Percentiles rank a stretch among this genome's conserved stretches.
Evolutionary conservation across 2,888 invertebrate genomes (phyloP).

Genomic region (Trissoscelio sp.): DNA sequence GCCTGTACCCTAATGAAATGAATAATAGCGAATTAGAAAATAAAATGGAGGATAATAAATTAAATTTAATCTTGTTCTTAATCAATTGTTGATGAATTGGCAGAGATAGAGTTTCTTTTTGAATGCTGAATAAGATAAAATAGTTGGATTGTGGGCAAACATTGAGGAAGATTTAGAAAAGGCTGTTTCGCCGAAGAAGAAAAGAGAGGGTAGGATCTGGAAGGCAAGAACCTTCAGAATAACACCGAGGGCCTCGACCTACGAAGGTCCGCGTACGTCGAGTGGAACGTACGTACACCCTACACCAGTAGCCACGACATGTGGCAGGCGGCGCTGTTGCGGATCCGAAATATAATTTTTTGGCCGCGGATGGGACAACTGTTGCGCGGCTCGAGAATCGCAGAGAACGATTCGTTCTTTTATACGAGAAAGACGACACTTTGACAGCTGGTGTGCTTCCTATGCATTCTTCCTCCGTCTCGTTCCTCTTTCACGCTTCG

Average conservation of each 20-base stretch:
- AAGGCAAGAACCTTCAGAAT: slow-evolving; percentile 54
- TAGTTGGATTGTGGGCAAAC: not conserved
- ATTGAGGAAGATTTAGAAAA: slow-evolving; percentile 9
- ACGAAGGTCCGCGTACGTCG: slow-evolving; percentile 63
- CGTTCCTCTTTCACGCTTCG: slow-evolving; percentile 56
- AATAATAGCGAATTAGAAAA: no score
- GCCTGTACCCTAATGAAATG: no score
- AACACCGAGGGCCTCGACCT: slow-evolving; percentile 64
- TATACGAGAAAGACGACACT: slow-evolving; percentile 68
- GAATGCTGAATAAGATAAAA: slow-evolving; percentile 6
- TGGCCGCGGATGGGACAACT: slow-evolving; percentile 69
- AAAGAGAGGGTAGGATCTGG: slow-evolving; percentile 30
- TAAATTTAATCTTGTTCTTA: no score
- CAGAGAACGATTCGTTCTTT: slow-evolving; percentile 63
- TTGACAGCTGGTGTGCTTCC: slow-evolving; percentile 69
- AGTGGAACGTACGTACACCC: slow-evolving; percentile 66
- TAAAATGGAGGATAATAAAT: no score
- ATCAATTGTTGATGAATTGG: no score
- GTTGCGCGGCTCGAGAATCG: slow-evolving; percentile 61
- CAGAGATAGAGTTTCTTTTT: no score
- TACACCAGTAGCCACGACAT: slow-evolving; percentile 68
- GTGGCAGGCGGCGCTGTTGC: slow-evolving; percentile 66
- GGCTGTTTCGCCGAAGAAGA: not conserved
- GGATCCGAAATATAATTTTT: slow-evolving; percentile 70
- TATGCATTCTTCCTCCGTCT: slow-evolving; percentile 46